Conservation (phyloP, 2,888 invertebrate species). For the Plebejus anna region DNA sequence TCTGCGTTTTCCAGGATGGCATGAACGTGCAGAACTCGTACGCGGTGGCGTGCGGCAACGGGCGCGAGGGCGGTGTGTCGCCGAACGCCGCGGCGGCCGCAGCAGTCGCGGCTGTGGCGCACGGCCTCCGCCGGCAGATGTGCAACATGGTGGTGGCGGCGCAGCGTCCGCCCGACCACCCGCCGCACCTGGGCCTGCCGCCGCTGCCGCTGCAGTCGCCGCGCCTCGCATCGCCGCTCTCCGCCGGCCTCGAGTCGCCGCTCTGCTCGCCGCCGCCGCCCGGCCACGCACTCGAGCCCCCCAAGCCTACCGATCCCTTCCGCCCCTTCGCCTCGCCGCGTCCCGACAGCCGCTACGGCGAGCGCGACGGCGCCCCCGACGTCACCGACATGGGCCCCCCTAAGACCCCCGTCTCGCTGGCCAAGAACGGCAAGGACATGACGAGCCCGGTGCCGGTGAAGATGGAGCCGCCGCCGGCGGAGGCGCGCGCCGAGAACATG, state of each 20-base stretch:
- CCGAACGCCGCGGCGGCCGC: constrained; percentile 88
- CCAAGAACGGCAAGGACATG: constrained; percentile 66
- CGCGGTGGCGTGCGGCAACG: constrained; percentile 78
- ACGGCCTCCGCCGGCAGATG: constrained; percentile 92
- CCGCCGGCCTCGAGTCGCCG: constrained; percentile 81
- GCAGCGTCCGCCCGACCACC: constrained; percentile 65
- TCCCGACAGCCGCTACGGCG: constrained; percentile 81
- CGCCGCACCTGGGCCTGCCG: constrained; percentile 72
- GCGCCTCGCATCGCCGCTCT: constrained; percentile 77
- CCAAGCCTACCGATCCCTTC: constrained; percentile 73
- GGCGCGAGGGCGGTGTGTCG: constrained; percentile 76
- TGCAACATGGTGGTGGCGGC: constrained; percentile 87
- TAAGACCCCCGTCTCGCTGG: constrained; percentile 55
- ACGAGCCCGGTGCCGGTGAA: constrained; percentile 83
- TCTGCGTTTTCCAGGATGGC: constrained; percentile 80
- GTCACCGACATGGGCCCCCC: constrained; percentile 70
- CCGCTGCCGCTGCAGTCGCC: constrained; percentile 65
- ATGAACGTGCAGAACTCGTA: constrained; percentile 78
- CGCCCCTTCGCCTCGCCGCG: constrained; percentile 81
- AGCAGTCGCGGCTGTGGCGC: constrained; percentile 92
- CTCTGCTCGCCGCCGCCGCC: constrained; percentile 82
- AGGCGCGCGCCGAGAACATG: constrained; percentile 80
- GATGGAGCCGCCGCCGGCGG: constrained; percentile 81
- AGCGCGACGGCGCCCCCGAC: constrained; percentile 79
- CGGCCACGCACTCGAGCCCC: constrained; percentile 83